phyloP scores from a whole-genome alignment of 2,888 invertebrate species.

The Seira musarum region DNA sequence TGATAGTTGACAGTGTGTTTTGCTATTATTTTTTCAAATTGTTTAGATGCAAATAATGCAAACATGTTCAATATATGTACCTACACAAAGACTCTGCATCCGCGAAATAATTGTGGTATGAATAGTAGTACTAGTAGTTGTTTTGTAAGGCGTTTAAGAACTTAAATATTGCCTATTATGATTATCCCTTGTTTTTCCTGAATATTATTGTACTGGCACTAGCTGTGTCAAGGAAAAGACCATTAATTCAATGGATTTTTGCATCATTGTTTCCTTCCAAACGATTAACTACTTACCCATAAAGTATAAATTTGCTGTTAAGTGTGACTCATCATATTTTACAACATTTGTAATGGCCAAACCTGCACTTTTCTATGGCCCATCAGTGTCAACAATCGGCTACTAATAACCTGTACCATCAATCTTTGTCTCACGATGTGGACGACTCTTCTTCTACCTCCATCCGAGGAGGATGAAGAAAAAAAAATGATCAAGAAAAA shows the following conservation, averaged over 20 bases:
- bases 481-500: no score
- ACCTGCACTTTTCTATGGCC: constrained; percentile 52
- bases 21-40: no score
- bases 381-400: constrained; percentile 57
- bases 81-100: no score
- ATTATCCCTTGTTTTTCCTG: background rate
- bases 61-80: no score
- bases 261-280: constrained; percentile 48
- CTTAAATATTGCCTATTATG: background rate
- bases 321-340: constrained; percentile 55
- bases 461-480: no score
- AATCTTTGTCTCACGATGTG: constrained; percentile 54
- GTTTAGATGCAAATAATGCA: no score
- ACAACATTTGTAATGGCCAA: constrained; percentile 51
- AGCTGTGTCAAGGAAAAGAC: no score
- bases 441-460: no score
- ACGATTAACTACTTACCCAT: constrained; percentile 50
- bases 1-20: no score
- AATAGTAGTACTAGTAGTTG: background rate
- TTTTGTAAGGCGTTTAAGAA: no score
- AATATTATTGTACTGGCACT: no score
- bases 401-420: constrained; percentile 54
- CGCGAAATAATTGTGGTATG: no score
- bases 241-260: constrained; percentile 45
- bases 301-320: constrained; percentile 53